A percentile compares a stretch with the other conserved stretches of the same genome.
phyloP scores from a whole-genome alignment of 2,888 invertebrate species.

The Thymelicus lineola region DNA sequence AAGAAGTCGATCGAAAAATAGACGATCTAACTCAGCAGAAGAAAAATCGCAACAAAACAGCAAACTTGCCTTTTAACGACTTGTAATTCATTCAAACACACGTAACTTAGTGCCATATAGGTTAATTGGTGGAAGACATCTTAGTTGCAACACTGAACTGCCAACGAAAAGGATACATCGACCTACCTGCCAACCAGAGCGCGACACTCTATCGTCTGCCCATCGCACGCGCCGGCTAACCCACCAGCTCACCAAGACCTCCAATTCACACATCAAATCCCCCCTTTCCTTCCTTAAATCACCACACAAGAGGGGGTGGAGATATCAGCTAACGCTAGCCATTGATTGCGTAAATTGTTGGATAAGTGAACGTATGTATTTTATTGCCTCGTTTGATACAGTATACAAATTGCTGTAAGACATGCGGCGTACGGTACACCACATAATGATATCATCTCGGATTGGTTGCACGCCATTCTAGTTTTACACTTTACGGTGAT shows the following conservation, averaged over 20 bases:
- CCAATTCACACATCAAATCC: conserved; percentile 13
- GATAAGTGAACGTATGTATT: conserved; percentile 46
- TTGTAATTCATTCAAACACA: neutral
- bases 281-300: neutral
- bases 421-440: conserved; percentile 39
- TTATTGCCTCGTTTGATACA: conserved; percentile 46
- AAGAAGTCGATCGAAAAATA: too few relatives aligned
- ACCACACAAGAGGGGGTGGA: neutral
- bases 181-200: conserved; percentile 47
- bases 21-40: too few relatives aligned
- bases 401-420: conserved; percentile 45
- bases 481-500: conserved; percentile 33
- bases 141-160: conserved; percentile 28
- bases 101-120: conserved; percentile 29
- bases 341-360: conserved; percentile 45
- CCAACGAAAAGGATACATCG: conserved; percentile 43
- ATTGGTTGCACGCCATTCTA: conserved; percentile 32
- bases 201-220: conserved; percentile 36
- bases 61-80: too few relatives aligned
- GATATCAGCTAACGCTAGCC: conserved; percentile 39
- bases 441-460: conserved; percentile 36
- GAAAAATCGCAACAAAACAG: too few relatives aligned
- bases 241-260: conserved; percentile 20
- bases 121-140: conserved; percentile 30
- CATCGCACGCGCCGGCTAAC: conserved; percentile 28